Percentiles rank a stretch among this genome's conserved stretches.
These are phyloP conservation scores for Plotosus lineatus DNA, from an alignment of 2,113 vertebrate species.

Conservation along the genomic window DNA sequence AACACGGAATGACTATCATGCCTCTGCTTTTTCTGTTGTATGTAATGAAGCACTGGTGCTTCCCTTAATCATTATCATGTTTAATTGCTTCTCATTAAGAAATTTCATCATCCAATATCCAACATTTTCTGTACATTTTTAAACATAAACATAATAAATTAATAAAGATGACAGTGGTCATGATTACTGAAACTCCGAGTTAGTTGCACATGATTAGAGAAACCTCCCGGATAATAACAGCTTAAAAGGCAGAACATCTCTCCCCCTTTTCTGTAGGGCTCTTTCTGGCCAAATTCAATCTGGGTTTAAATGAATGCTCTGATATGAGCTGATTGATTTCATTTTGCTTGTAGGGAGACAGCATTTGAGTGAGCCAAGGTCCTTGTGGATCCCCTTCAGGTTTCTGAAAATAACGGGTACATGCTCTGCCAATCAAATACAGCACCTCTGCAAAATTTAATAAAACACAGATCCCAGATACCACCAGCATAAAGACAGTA, in stretches of 20 bases:
- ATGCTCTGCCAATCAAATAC: slow-evolving; percentile 85
- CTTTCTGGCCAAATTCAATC: slow-evolving; percentile 67
- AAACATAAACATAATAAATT: not conserved
- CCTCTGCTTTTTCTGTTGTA: not conserved
- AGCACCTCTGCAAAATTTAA: slow-evolving; percentile 90
- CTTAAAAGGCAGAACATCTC: slow-evolving; percentile 73
- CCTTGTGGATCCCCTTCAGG: slow-evolving; percentile 73
- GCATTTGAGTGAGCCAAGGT: slow-evolving; percentile 83
- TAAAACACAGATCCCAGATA: slow-evolving; percentile 90
- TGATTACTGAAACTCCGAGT: slow-evolving; percentile 5
- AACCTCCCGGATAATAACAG: slow-evolving; percentile 3
- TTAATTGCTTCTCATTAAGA: not conserved
- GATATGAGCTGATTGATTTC: slow-evolving; percentile 87
- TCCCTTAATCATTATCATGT: not conserved
- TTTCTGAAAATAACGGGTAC: slow-evolving; percentile 72
- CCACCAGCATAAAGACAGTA: slow-evolving; percentile 93
- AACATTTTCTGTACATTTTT: not conserved
- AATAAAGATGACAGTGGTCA: not conserved
- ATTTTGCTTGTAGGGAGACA: slow-evolving; percentile 89
- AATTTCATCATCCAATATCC: not conserved
- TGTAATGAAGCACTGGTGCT: no score
- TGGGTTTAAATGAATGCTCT: slow-evolving; percentile 70
- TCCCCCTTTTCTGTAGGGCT: slow-evolving; percentile 65
- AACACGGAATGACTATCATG: not conserved
- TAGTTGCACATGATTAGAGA: slow-evolving; percentile 36